Evolutionary conservation across 2,888 invertebrate species (phyloP).

Genomic region (Carabus problematicus): DNA sequence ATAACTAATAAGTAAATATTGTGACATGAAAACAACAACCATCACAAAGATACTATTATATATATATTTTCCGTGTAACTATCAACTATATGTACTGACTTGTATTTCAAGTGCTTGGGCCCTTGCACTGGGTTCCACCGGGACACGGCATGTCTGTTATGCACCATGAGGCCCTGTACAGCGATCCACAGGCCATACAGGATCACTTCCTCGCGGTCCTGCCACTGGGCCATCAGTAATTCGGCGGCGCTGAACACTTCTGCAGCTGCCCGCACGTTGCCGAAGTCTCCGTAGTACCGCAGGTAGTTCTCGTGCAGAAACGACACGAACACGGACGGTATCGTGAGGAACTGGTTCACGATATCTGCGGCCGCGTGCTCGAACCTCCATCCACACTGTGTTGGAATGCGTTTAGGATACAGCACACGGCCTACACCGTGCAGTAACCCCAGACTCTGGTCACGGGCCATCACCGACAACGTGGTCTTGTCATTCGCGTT

Average conservation of each 20-base stretch:
- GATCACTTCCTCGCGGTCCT: conserved; percentile 56
- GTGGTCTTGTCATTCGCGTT: conserved; percentile 56
- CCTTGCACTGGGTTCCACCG: conserved; percentile 79
- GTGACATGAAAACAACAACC: too few species aligned
- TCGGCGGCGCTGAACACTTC: conserved; percentile 77
- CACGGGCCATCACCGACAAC: conserved; percentile 63
- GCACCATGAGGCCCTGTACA: conserved; percentile 74
- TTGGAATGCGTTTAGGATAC: conserved; percentile 75
- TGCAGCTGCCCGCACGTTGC: conserved; percentile 67
- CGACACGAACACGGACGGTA: conserved; percentile 70
- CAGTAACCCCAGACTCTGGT: conserved; percentile 75
- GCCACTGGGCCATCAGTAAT: conserved; percentile 71
- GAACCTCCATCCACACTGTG: conserved; percentile 60
- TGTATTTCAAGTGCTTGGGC: conserved; percentile 51
- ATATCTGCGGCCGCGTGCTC: conserved; percentile 71
- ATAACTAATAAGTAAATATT: too few species aligned
- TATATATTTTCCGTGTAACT: too few species aligned
- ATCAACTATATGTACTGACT: too few species aligned
- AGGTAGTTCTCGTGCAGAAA: conserved; percentile 80
- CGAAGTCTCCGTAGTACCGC: conserved; percentile 72
- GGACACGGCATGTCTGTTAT: conserved; percentile 71
- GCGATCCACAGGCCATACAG: conserved; percentile 68
- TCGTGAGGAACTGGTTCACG: conserved; percentile 71
- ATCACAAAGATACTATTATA: too few species aligned
- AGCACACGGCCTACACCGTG: conserved; percentile 79